Base-by-base conservation (phyloP, 23 tunicate species). In the Clavelina lepadiformis region DNA sequence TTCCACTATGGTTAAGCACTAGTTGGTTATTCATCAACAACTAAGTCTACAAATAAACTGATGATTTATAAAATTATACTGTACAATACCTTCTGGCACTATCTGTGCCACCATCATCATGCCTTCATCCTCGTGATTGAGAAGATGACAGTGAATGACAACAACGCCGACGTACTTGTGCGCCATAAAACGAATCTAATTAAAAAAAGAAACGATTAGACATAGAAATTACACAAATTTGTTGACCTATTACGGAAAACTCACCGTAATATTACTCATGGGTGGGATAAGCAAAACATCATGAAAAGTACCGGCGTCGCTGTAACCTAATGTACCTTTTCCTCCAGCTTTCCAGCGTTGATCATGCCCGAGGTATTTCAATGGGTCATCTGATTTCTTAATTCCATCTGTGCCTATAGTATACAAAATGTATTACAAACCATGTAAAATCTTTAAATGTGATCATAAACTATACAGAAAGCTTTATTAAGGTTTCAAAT, bases 41-140 rank as follows among this genome's bases (percentile, higher is more conserved):
- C n/a, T n/a, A n/a, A n/a, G n/a, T n/a, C n/a, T n/a, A n/a, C n/a
- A n/a, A n/a, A n/a, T n/a, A n/a, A n/a, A n/a, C n/a, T n/a, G n/a
- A n/a, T n/a, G n/a, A n/a, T n/a, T n/a, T n/a, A n/a, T n/a, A n/a
- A n/a, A n/a, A n/a, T n/a, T n/a, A n/a, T n/a, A n/a, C n/a, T n/a
- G n/a, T n/a, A n/a, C n/a, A 33, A 15, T 31, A 61, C 59, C 73
- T 68, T 4, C 28, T 1, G 52, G 29, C 24, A 68, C 73, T 18
- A 68, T 50, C 13, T 68, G 78, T 5, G 56, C 29, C 3, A 74
- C 79, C 78, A 80, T 71, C 86, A 80, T 80, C 86, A 80, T 80
- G 2, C 86, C 86, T 2, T 56, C 25, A 55, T 80, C 86, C 41
- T 56, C 65, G 71, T 80, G 77, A 31, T 46, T 35, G n/a, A 69